Percentiles rank a stretch among this genome's conserved stretches.
phyloP scores from a whole-genome alignment of 1,140 invertebrate genomes.

The Vollenhovia emeryi region DNA sequence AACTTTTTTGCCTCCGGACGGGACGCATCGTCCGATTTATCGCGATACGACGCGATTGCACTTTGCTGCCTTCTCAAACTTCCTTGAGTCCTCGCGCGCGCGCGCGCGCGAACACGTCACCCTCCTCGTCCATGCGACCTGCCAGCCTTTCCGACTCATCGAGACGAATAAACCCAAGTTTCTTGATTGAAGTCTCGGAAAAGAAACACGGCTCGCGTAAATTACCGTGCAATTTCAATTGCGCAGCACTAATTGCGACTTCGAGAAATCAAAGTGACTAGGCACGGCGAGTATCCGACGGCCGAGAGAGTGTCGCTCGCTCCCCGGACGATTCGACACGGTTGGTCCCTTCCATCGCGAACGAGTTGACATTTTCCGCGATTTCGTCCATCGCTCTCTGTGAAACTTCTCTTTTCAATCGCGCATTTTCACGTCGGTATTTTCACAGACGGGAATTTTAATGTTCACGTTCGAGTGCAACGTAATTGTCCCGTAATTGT shows the following conservation, averaged over 20 bases:
- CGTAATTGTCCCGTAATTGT: neutral
- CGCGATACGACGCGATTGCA: constrained; percentile 32
- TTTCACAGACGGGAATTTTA: neutral
- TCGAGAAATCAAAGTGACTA: constrained; percentile 19
- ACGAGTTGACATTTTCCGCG: neutral
- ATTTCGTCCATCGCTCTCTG: neutral
- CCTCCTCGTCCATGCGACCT: neutral
- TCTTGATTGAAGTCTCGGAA: constrained; percentile 8
- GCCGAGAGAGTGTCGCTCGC: constrained; percentile 2
- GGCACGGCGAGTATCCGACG: constrained; percentile 52
- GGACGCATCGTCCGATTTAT: constrained; percentile 51
- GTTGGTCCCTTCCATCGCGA: neutral
- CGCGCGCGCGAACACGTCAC: neutral
- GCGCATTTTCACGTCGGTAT: neutral
- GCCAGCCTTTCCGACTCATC: neutral
- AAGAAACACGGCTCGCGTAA: neutral
- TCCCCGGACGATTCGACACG: neutral
- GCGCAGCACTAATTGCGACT: constrained; percentile 13
- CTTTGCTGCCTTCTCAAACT: neutral
- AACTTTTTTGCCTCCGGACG: constrained; percentile 40
- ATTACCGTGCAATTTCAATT: constrained; percentile 37
- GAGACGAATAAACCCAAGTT: neutral
- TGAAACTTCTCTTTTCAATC: neutral
- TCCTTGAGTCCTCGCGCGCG: neutral
- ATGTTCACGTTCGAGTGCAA: neutral